A percentile compares a stretch with the other conserved stretches of the same genome.
Evolutionary conservation across 1,140 invertebrate species (phyloP).

Genomic region (Drosophila novamexicana): DNA sequence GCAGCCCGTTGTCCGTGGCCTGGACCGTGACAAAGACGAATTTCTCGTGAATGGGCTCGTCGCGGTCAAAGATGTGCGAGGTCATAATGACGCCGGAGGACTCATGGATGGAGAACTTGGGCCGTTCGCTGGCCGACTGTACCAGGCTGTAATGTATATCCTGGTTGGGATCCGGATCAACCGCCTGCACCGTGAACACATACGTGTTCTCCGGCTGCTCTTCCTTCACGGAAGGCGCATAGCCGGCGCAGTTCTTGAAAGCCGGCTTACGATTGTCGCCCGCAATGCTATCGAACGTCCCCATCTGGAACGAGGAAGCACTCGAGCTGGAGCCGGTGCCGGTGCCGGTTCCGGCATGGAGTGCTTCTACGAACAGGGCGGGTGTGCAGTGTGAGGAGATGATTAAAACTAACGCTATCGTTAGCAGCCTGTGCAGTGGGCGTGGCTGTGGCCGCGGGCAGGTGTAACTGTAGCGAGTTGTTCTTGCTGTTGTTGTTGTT

Average conservation of each 20-base stretch:
- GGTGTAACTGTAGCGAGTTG: constrained; percentile 15
- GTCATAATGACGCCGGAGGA: constrained; percentile 90
- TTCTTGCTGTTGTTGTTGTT: constrained; percentile 12
- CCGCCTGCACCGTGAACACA: constrained; percentile 88
- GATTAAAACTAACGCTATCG: constrained; percentile 34
- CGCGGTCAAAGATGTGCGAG: constrained; percentile 91
- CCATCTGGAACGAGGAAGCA: constrained; percentile 20
- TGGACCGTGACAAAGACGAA: constrained; percentile 89
- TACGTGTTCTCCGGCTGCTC: constrained; percentile 86
- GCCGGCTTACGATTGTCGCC: constrained; percentile 89
- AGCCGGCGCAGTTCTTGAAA: constrained; percentile 88
- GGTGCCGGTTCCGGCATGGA: constrained; percentile 15
- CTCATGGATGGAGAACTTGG: constrained; percentile 92
- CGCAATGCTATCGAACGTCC: constrained; percentile 41
- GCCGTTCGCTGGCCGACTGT: constrained; percentile 89
- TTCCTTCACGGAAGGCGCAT: constrained; percentile 88
- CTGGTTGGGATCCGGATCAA: constrained; percentile 90
- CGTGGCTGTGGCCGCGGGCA: constrained; percentile 25
- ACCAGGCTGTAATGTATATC: constrained; percentile 92
- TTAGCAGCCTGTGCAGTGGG: constrained; percentile 34
- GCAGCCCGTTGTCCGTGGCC: constrained; percentile 94
- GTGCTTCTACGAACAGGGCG: constrained; percentile 32
- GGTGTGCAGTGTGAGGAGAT: constrained; percentile 26
- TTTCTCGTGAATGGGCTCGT: constrained; percentile 93
- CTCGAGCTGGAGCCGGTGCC: constrained; percentile 7